Evolutionary conservation across 2,888 invertebrate genomes (phyloP), one percentile per base, ranked within the genome.

Genomic region (Diarsia brunnea): DNA sequence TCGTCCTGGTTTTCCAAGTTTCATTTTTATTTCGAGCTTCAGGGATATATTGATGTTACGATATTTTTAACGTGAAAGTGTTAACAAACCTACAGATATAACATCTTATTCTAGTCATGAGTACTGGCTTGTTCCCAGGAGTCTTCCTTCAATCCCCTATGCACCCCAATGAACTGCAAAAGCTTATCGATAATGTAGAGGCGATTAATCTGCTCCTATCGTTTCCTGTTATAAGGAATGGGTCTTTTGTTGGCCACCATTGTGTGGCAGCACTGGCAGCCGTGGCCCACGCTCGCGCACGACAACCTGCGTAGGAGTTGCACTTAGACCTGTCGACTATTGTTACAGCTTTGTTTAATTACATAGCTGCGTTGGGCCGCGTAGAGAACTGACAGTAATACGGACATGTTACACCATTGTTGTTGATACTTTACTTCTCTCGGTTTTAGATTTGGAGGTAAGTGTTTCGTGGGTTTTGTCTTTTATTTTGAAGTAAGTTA

Each of bases 291-390:
- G 82, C 84, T 49, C 4, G 72, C 77, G 55, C 71, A 73, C 76
- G 74, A 73, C 66, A 67, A 55, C 55, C 73, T 75, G 87, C 82
- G 87, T 87, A 61, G 87, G 87, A 80, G 87, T 49, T 58, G 75
- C 78, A 81, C 83, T 84, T 84, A 84, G 81, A 51, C 78, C 73
- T 45, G 55, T 61, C 84, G 78, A 74, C 71, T 81, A 84, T 83
- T 81, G 83, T 84, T 83, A 78, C 84, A 71, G 84, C 84, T 69
- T 81, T 77, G 81, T 84, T 81, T 83, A 83, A 83, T 83, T 84
- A 83, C 81, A 81, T 49, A 31, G 61, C 64, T 27, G 65, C 51
- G 49, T 72, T 58, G 16, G 14, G 1, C 14, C 16, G 24, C 27
- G 27, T 27, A 21, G 43, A 49, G 55, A 58, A 72, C 69, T 71